Percentiles rank a stretch among this genome's conserved stretches.
These are phyloP conservation scores for Hymenopus coronatus DNA, from an alignment of 2,888 invertebrate species.

Conservation along the genomic window DNA sequence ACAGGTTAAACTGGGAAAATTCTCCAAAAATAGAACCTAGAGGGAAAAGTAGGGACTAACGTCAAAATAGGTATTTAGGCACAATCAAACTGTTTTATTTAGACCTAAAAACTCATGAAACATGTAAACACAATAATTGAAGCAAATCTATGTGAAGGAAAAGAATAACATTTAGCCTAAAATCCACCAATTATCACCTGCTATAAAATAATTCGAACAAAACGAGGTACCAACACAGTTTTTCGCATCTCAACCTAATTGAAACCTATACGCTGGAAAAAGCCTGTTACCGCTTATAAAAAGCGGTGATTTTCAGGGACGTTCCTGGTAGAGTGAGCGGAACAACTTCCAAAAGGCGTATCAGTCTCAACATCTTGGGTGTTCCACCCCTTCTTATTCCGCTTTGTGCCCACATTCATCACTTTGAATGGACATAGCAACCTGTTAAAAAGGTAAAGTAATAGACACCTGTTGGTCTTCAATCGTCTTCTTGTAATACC, in stretches of 20 bases:
- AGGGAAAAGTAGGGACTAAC: no score
- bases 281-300: not conserved
- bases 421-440: not conserved
- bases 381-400: not conserved
- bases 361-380: not conserved
- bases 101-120: no score
- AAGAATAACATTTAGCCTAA: no score
- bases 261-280: not conserved
- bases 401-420: not conserved
- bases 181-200: no score
- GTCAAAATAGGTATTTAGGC: no score
- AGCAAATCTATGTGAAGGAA: no score
- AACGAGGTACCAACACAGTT: not conserved
- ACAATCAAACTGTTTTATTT: no score
- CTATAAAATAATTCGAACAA: not conserved
- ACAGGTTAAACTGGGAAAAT: no score
- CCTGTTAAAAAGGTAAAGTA: not conserved
- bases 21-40: no score
- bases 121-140: no score
- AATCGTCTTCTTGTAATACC: not conserved
- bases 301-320: not conserved
- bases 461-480: slow-evolving; percentile 2
- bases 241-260: not conserved
- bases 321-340: no score
- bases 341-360: not conserved